Base-by-base conservation (phyloP, 2,113 vertebrate species). In the Myrmecobius fasciatus region DNA sequence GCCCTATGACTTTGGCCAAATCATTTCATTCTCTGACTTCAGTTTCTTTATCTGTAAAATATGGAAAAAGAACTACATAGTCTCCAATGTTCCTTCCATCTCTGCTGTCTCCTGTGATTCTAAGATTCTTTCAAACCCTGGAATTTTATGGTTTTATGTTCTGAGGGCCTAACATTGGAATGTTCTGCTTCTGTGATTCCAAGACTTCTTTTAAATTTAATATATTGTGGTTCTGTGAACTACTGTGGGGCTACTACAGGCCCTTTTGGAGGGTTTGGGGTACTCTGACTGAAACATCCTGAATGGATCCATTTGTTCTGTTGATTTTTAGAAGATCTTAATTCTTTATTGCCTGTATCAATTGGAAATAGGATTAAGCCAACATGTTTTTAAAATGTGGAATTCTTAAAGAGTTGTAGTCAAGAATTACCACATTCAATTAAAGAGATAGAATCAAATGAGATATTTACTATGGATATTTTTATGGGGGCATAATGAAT, bases 401-500 rank as follows among this genome's bases (percentile, higher is more conserved):
- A 95, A 94, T 94, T 96, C 96, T 96, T 46, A 49, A 90, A 51
- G 96, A 95, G 92, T 94, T 92, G 53, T 46, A 90, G 67, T 91
- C 96, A 97, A 94, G 91, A 96, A 95, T 92, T 94, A 97, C 94
- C 95, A 97, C 93, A 94, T 96, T 97, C 97, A 97, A 98, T 97
- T 98, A 97, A 95, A 94, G 90, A 98, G 96, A 97, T 97, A 97
- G 60, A 95, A 97, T 97, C 97, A 97, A 95, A 97, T 95, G 96
- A 97, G 96, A 97, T 97, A 97, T 97, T 97, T 97, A 97, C 95
- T 90, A 92, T 94, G 91, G 96, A 96, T 96, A 96, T 93, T 94
- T 91, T 95, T 47, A 97, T 43, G 31, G 47, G 94, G 93, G 60
- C 93, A 88, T 97, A 97, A 96, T 97, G 96, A 98, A 97, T 97